Evolutionary conservation across 2,113 vertebrate genomes (phyloP), one percentile per base, ranked within the genome.

Genomic region (Xiphias gladius): DNA sequence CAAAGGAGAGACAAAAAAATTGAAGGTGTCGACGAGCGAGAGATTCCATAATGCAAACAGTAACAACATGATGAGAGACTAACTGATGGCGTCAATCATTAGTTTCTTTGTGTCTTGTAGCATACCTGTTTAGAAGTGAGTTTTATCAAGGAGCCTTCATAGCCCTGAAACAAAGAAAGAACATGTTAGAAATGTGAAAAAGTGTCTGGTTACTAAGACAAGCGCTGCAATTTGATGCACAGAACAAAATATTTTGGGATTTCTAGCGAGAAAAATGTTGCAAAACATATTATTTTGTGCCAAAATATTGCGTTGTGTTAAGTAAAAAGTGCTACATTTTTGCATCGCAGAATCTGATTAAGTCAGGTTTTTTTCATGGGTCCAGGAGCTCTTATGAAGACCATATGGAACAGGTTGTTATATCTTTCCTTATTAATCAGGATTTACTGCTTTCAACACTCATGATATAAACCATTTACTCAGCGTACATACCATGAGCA

Each of bases 61-160:
- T 39, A 58, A 58, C 28, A 28, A 46, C 11, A 7, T 41, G 39
- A 50, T 41, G 62, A 86, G 19, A 66, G 72, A 82, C 17, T 6
- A 66, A 62, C 35, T n/a, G 58, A 80, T n/a, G 68, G 43, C 50
- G 64, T 80, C 54, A 80, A 14, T 66, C 62, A 22, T 55, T 28
- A 7, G 14, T 26, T 39, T 74, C n/a, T 75, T 39, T 80, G 46
- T 32, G 67, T 48, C 11, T 14, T 58, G 46, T 4, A 37, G 70
- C 92, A 46, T 90, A 96, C 95, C 95, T 96, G 95, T 89, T 96
- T 96, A 1, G 95, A 96, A 26, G 95, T 96, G 41, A 96, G 94
- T 74, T 95, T 96, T 80, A 96, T 96, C 86, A 96, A 90, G 28
- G 95, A 96, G 39, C 95, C 95, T 90, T 95, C 95, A 77, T 96